Conservation (phyloP, 1,140 invertebrate genomes). For the Orius insidiosus region DNA sequence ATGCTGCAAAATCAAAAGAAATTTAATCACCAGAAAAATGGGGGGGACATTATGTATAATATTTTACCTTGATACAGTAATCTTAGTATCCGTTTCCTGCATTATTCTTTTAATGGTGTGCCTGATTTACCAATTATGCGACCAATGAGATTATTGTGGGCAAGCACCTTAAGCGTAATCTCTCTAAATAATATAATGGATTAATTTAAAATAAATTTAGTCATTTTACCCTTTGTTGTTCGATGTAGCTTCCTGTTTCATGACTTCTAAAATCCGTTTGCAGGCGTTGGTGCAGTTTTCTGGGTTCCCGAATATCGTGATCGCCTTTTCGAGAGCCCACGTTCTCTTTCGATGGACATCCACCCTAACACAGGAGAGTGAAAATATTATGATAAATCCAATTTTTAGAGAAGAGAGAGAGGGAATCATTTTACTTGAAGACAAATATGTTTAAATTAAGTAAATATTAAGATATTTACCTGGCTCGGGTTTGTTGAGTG, state of each 20-base stretch:
- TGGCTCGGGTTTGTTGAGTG: constrained; percentile 80
- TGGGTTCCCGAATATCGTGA: constrained; percentile 92
- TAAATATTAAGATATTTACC: constrained; percentile 23
- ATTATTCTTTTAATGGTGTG: constrained; percentile 93
- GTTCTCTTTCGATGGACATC: constrained; percentile 91
- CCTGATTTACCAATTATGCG: constrained; percentile 94
- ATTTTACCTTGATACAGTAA: constrained; percentile 68
- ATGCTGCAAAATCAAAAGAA: constrained; percentile 38
- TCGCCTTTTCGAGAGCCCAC: constrained; percentile 90
- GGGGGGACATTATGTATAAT: not conserved
- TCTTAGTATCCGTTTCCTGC: constrained; percentile 94
- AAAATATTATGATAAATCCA: not conserved
- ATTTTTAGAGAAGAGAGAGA: not conserved
- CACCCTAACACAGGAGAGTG: constrained; percentile 36
- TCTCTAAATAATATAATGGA: constrained; percentile 61
- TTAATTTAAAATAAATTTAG: constrained; percentile 7
- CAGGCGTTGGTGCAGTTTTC: constrained; percentile 94
- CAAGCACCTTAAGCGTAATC: constrained; percentile 84
- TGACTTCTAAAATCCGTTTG: constrained; percentile 87
- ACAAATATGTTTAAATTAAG: not conserved
- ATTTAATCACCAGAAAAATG: not conserved
- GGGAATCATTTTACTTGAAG: not conserved
- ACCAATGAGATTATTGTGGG: constrained; percentile 93
- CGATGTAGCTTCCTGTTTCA: constrained; percentile 87
- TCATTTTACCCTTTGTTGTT: constrained; percentile 73